Evolutionary conservation across 2,113 vertebrate species (phyloP).

Genomic region (Morphnarchus princeps): DNA sequence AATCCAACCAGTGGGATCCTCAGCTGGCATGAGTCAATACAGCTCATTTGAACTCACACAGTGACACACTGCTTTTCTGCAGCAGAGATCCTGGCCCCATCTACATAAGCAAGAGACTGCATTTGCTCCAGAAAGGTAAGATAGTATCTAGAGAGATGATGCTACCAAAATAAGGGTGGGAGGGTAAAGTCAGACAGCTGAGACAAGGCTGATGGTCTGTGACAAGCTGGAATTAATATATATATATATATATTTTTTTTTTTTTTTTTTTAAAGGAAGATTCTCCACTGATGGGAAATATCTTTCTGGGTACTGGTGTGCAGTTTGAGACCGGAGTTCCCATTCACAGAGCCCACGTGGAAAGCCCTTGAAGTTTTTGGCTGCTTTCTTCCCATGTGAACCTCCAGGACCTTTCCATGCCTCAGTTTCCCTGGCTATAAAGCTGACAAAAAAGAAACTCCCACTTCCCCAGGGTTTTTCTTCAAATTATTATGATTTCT

Average conservation of each 20-base stretch:
- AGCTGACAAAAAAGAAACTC: not conserved
- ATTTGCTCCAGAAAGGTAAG: slow-evolving; percentile 31
- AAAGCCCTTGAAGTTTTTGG: not conserved
- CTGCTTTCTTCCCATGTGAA: not conserved
- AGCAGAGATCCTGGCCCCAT: not conserved
- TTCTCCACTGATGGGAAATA: not conserved
- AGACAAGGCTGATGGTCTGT: not conserved
- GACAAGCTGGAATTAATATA: not conserved
- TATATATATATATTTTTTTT: too few relatives aligned
- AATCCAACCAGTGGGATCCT: not conserved
- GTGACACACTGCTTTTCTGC: not conserved
- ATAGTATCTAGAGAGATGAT: not conserved
- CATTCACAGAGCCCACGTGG: not conserved
- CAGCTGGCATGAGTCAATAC: slow-evolving; percentile 28
- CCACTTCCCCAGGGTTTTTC: not conserved
- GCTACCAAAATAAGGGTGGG: not conserved
- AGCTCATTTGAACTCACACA: not conserved
- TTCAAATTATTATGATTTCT: not conserved
- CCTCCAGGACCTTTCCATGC: not conserved
- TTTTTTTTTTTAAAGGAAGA: not conserved
- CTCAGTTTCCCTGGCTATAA: not conserved
- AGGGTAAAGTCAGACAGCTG: not conserved
- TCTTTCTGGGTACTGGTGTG: not conserved
- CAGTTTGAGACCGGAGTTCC: not conserved
- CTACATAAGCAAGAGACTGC: not conserved